Conservation (phyloP, 2,113 vertebrate species). For the Thamnaconus septentrionalis region DNA sequence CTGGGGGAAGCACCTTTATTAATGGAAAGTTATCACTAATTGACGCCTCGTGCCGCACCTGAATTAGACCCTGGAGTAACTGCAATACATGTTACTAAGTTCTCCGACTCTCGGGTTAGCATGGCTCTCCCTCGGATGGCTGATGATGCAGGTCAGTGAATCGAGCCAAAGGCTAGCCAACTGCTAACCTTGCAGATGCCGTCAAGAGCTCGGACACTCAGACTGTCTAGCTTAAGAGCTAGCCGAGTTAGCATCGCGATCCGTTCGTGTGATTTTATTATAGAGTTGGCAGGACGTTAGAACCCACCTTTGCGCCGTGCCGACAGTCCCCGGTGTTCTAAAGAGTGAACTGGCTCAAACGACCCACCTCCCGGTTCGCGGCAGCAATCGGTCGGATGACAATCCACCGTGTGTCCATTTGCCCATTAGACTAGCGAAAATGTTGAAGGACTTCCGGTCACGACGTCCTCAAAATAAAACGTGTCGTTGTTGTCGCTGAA, state of each 20-base stretch:
- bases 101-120: not conserved
- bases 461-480: conserved; percentile 43
- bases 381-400: conserved; percentile 41
- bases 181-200: conserved; percentile 56
- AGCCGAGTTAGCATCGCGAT: conserved; percentile 29
- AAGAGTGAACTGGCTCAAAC: conserved; percentile 18
- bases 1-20: not conserved
- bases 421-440: not conserved
- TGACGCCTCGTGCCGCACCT: not conserved
- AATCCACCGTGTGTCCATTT: conserved; percentile 23
- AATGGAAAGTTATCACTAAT: not conserved
- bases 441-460: conserved; percentile 15
- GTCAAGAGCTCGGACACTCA: conserved; percentile 20
- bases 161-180: conserved; percentile 29
- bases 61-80: no score
- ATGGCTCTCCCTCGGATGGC: not conserved
- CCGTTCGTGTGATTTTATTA: not conserved
- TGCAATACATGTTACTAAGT: no score
- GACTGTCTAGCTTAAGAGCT: conserved; percentile 25
- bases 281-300: not conserved
- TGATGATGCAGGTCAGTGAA: conserved; percentile 16
- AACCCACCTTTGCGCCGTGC: conserved; percentile 48
- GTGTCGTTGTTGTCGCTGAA: no score
- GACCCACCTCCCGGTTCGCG: conserved; percentile 31
- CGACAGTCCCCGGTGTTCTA: conserved; percentile 7